Base-by-base conservation (phyloP, 2,797 vertebrate genomes). In the Typhlichthys eigenmanni region DNA sequence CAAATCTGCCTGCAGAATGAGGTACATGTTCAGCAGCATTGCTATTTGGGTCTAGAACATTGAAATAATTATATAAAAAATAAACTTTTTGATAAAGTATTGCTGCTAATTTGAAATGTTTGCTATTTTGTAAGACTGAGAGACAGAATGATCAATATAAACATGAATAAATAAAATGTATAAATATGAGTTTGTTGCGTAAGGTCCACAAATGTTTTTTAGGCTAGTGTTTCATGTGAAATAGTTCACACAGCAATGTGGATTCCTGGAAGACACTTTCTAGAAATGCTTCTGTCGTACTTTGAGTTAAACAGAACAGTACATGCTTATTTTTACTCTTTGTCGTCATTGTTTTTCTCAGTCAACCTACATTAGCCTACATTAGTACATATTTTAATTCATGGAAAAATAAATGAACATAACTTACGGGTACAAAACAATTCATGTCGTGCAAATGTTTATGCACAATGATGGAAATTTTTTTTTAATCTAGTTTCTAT, bases 1-100 rank as follows among this genome's bases (percentile, higher is more conserved):
- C 93, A 91, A 60, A 60, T 90, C 81, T 95, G 92, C 65, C 92
- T 96, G 75, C 94, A 95, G 79, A 95, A 92, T 71, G 94, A 96
- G 94, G 97, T 99, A 91, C 13, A 4, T n/a, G 72, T 75, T 29
- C 0, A 29, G 12, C 46, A 47, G 16, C 1, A 2, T 61, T 14
- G 6, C 50, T 13, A n/a, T 55, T 34, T n/a, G 38, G 13, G 13
- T 7, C 32, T 61, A 32, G 6, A 64, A 60, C 17, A 1, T 51
- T 13, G 19, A 17, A 17, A 51, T 52, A 69, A 38, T 43, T 0
- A 29, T 66, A 55, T 14, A 38, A 38, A 38, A 38, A 8, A 5
- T 6, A 38, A 38, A 43, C 2, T 43, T 9, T 43, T 8, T 17
- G 10, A 46, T 13, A 48, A 48, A 48, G 13, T 62, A 38, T 54